These are phyloP conservation scores for Manis javanica DNA, from an alignment of 2,797 vertebrate genomes.

Conservation along the genomic window DNA sequence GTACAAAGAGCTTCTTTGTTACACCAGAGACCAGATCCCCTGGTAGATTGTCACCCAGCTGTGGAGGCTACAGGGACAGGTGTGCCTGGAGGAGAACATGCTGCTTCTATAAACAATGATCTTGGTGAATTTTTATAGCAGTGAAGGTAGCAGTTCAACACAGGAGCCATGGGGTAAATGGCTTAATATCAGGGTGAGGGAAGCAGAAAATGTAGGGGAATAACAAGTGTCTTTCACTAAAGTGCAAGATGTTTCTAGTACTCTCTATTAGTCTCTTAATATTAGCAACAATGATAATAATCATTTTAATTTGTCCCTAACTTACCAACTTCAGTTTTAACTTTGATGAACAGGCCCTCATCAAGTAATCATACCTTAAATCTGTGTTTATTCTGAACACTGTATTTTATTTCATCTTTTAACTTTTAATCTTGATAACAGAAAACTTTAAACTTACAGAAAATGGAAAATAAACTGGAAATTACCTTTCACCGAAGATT, in stretches of 20 bases:
- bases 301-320: not conserved
- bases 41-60: not conserved
- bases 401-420: not conserved
- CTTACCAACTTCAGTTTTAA: not conserved
- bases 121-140: not conserved
- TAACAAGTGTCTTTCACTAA: not conserved
- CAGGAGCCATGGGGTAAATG: not conserved
- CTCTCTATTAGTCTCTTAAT: not conserved
- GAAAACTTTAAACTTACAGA: not conserved
- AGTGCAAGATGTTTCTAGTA: not conserved
- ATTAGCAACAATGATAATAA: not conserved
- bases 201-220: not conserved
- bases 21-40: not conserved
- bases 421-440: not conserved
- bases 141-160: not conserved
- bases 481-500: not conserved
- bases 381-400: not conserved
- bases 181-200: not conserved
- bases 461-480: conserved; percentile 33
- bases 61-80: not conserved
- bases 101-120: not conserved
- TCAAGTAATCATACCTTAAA: not conserved
- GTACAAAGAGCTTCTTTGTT: not conserved
- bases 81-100: not conserved
- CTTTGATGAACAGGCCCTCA: not conserved